Conservation (phyloP, 2,888 invertebrate species). For the Agonopterix subpropinquella region DNA sequence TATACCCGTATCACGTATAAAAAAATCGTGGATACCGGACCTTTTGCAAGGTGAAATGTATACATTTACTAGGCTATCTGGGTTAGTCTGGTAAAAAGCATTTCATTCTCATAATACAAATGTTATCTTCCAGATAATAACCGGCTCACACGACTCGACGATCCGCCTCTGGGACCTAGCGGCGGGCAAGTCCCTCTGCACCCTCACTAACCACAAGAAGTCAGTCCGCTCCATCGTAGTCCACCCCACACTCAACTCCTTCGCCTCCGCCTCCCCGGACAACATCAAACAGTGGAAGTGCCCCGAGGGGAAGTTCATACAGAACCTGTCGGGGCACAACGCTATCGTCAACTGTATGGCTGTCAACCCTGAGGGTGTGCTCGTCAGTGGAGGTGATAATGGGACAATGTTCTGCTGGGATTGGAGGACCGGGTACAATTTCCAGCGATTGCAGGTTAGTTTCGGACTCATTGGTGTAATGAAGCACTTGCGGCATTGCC, state of each 20-base stretch:
- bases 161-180: conserved; percentile 98
- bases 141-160: conserved; percentile 97
- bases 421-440: conserved; percentile 99
- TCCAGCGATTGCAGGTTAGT: conserved; percentile 88
- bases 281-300: conserved; percentile 99
- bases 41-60: too few relatives aligned
- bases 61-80: too few relatives aligned
- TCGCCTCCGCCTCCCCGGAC: conserved; percentile 98
- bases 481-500: too few relatives aligned
- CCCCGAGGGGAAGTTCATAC: conserved; percentile 97
- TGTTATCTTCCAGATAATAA: conserved; percentile 82
- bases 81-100: too few relatives aligned
- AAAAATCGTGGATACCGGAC: too few relatives aligned
- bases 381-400: conserved; percentile 99
- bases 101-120: too few relatives aligned
- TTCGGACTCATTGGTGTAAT: background rate
- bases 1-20: too few relatives aligned
- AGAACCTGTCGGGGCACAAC: conserved; percentile 98
- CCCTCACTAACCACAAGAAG: conserved; percentile 99
- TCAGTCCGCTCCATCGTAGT: conserved; percentile 88
- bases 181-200: conserved; percentile 94
- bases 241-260: conserved; percentile 91
- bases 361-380: conserved; percentile 94
- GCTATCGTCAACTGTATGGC: conserved; percentile 98
- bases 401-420: conserved; percentile 99